Evolutionary conservation across 2,113 vertebrate genomes (phyloP).

Genomic region (Perognathus longimembris): DNA sequence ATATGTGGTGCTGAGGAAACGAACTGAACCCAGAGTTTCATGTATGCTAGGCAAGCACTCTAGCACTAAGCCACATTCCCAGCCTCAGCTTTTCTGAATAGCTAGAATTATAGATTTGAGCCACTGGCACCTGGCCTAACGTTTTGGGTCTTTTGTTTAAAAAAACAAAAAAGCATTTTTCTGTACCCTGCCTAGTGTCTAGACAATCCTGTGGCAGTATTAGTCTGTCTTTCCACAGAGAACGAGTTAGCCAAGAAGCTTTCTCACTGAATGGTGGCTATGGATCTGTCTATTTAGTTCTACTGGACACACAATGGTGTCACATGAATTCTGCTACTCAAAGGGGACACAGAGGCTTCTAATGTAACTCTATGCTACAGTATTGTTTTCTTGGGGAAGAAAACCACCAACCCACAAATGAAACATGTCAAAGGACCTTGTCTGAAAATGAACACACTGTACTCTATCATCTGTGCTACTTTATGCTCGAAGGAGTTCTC

Average conservation of each 20-base stretch:
- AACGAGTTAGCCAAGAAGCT: slow-evolving; percentile 22
- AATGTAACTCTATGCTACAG: not conserved
- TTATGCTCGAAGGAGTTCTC: not conserved
- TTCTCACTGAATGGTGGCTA: not conserved
- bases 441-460: not conserved
- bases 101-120: no score
- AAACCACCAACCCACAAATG: not conserved
- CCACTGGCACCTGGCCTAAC: no score
- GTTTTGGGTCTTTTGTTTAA: no score
- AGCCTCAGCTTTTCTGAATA: no score
- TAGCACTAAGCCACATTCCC: no score
- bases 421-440: not conserved
- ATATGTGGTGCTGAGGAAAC: no score
- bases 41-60: no score
- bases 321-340: not conserved
- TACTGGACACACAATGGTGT: not conserved
- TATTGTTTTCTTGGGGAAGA: slow-evolving; percentile 1
- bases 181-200: not conserved
- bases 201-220: not conserved
- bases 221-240: not conserved
- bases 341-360: not conserved
- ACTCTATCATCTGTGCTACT: not conserved
- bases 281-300: slow-evolving; percentile 37
- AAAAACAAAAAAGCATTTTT: slow-evolving; percentile 24
- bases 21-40: no score